A percentile compares a stretch with the other conserved stretches of the same genome.
Evolutionary conservation across 2,113 vertebrate genomes (phyloP).

Genomic region (Bucco capensis): DNA sequence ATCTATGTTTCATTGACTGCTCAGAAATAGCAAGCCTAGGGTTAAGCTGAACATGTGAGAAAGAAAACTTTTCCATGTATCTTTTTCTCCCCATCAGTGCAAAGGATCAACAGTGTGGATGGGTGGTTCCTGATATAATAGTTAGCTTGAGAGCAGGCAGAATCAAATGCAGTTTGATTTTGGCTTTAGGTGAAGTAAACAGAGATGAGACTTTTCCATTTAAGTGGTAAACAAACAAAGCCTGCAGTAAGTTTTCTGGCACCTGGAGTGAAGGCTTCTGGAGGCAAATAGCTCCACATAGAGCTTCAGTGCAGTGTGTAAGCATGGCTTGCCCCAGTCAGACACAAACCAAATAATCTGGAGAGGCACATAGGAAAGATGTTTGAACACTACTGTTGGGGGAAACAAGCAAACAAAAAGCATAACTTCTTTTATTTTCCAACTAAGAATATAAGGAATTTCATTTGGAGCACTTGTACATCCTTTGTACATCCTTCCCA

Average conservation of each 20-base stretch:
- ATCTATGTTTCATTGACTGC: not conserved
- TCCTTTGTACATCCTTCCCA: not conserved
- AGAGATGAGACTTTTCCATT: not conserved
- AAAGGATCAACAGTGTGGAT: not conserved
- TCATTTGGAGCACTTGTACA: rapidly evolving
- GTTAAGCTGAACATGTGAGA: not conserved
- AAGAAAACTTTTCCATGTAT: not conserved
- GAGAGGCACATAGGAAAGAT: not conserved
- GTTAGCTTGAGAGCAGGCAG: not conserved
- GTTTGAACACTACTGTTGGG: not conserved
- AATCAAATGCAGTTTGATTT: not conserved
- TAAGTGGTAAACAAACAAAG: not conserved
- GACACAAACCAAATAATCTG: not conserved
- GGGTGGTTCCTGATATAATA: not conserved
- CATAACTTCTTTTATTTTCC: not conserved
- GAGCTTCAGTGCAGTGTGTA: not conserved
- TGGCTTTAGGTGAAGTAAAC: not conserved
- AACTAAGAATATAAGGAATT: not conserved
- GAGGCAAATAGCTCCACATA: not conserved
- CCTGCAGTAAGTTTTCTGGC: not conserved
- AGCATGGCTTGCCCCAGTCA: not conserved
- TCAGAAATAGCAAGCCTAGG: not conserved
- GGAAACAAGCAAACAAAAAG: not conserved
- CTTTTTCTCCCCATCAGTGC: not conserved
- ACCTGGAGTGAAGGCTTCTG: not conserved